Evolutionary conservation across 2,888 invertebrate species (phyloP), one percentile per base, ranked within the genome.

Genomic region (Dryadula phaetusa): DNA sequence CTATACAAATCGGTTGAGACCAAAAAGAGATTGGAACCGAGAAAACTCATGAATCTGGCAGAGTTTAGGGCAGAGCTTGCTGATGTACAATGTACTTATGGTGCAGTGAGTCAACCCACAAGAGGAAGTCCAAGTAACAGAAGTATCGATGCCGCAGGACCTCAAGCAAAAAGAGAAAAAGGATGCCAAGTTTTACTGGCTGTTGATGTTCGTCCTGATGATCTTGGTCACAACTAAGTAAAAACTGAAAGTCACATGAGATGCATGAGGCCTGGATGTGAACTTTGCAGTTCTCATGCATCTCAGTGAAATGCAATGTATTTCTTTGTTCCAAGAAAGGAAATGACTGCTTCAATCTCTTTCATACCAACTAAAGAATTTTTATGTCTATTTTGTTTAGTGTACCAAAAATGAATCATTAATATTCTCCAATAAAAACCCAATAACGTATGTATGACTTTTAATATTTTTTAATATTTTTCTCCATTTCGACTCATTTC

Each of bases 381-480:
- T 40, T 40, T 22, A 54, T 44, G 20, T 63, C 53, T 54, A 63
- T 54, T 54, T 54, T 63, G 63, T 54, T 54, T 53, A 54, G 42
- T 54, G 64, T 64, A 64, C 44, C 54, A 64, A 54, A 64, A 64
- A 64, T 64, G 34, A 54, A 64, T 54, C 46, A 54, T 62, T 37
- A 62, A 62, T 52, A 52, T 52, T 62, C 53, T 62, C 18, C 42
- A 47, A 62, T 47, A 61, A 61, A 46, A 46, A 61, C 58, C 58
- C 42, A 32, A 61, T 61, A 28, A 46, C 32, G n/a, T n/a, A n/a
- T n/a, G n/a, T n/a, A 28, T 28, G 28, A 28, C 3, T 28, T 28
- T 4, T 28, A 28, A 28, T 28, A 4, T 28, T 28, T 28, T 28
- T 28, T 28, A 4, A 28, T 28, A 28, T 28, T 3, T 28, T 28